Base-by-base conservation (phyloP, 2,113 vertebrate species). In the Pachypanchax playfairii region DNA sequence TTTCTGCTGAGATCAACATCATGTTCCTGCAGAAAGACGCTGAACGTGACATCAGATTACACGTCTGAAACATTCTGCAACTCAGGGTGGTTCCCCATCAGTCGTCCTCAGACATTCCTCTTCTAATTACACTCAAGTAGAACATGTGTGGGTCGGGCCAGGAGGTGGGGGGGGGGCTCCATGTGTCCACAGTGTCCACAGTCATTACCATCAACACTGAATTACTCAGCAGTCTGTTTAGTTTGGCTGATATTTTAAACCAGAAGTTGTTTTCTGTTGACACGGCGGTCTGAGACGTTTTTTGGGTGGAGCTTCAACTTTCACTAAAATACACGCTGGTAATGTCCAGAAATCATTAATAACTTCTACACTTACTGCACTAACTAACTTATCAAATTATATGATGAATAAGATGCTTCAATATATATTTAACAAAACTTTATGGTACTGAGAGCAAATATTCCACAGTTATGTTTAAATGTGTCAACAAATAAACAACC, bases 71-170 rank as follows among this genome's bases (percentile, higher is more conserved):
- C 51, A 69, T 67, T 60, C 13, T 12, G 41, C 65, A 62, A 24
- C 25, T 68, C 39, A 28, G 68, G 67, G 75, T 72, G 65, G 70
- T 72, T 82, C 68, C 65, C 59, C 31, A 49, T 66, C 38, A 63
- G 42, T 25, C 62, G 39, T 29, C 31, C 44, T 70, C 60, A 77
- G 74, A 76, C 74, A 69, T 75, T 82, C 60, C 60, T 70, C 43
- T 35, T 65, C 46, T 87, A 78, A 88, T 85, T 80, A 73, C 39
- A 38, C 52, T 29, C 20, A 21, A 58, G 4, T 57, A 70, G 20
- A 73, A 63, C 41, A 21, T 28, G 43, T 70, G 51, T 52, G 53
- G 60, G 39, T 60, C 39, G 38, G 42, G 60, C 56, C 33, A 13
- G 52, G 18, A 36, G 28, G 22, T 11, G 26, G 2, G 29, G 43